These are phyloP conservation scores for Drosophila limbata DNA, from an alignment of 2,888 invertebrate species.

Conservation along the genomic window DNA sequence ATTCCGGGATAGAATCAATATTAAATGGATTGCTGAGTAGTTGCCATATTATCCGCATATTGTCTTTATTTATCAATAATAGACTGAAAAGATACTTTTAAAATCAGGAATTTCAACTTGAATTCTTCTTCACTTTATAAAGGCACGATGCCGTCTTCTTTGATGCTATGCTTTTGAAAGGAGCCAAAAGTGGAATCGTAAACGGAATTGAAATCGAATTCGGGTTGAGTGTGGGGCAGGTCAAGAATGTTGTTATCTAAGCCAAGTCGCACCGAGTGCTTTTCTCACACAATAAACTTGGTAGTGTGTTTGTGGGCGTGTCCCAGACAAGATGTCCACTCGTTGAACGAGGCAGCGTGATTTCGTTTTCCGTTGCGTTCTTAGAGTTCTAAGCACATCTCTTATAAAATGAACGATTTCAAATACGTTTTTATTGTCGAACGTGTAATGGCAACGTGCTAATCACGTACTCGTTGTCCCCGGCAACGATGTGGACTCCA, in stretches of 20 bases:
- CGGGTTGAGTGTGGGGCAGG: conserved; percentile 24
- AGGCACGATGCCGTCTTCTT: background rate
- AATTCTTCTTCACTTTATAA: no score
- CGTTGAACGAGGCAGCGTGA: conserved; percentile 17
- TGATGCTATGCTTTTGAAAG: background rate
- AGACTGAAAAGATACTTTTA: no score
- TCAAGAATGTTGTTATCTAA: conserved; percentile 31
- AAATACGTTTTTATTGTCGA: conserved; percentile 43
- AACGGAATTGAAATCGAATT: conserved; percentile 16
- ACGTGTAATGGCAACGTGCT: conserved; percentile 43
- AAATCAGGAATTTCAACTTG: no score
- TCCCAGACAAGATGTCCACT: conserved; percentile 6
- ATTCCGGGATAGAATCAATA: no score
- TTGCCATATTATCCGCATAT: no score
- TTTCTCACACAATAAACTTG: background rate
- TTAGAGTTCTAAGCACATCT: conserved; percentile 15
- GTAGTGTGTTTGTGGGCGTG: conserved; percentile 8
- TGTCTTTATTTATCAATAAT: no score
- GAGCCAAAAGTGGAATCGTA: background rate
- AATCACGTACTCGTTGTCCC: conserved; percentile 37
- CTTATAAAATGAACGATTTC: conserved; percentile 29
- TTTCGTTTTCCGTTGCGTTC: conserved; percentile 2
- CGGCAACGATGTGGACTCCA: conserved; percentile 27
- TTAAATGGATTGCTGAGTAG: no score
- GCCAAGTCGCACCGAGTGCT: conserved; percentile 7